Conservation (phyloP, 2,113 vertebrate genomes). For the Lepus timidus region DNA sequence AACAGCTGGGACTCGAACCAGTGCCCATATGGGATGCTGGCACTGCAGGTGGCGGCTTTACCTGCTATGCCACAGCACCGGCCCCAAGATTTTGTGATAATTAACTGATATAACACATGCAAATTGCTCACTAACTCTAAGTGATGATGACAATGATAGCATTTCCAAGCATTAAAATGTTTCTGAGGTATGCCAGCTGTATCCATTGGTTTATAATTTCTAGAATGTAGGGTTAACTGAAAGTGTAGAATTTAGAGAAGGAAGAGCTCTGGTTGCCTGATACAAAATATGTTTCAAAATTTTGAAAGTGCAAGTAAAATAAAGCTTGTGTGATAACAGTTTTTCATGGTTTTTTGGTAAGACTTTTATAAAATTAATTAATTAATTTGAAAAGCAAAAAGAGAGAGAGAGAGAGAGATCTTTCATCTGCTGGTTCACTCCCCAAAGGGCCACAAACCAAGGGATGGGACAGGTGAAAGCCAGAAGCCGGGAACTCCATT, state of each 20-base stretch:
- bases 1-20: no score
- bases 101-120: neutral
- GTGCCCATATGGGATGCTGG: no score
- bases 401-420: no score
- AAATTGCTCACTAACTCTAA: conserved; percentile 8
- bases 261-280: neutral
- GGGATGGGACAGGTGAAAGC: no score
- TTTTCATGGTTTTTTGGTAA: conserved; percentile 58
- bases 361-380: neutral
- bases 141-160: neutral
- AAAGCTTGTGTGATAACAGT: conserved; percentile 67
- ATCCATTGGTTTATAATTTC: neutral
- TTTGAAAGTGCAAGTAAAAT: conserved; percentile 47
- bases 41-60: no score
- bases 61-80: no score
- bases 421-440: no score
- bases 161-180: neutral
- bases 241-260: neutral
- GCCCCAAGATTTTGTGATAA: neutral
- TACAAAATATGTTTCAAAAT: conserved; percentile 3
- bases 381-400: no score
- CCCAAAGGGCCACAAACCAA: no score
- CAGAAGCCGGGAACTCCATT: no score
- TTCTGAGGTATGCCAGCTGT: neutral
- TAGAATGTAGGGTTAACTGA: neutral